Percentiles rank a stretch among this genome's conserved stretches.
Evolutionary conservation across 2,113 vertebrate species (phyloP).

Genomic region (Nymphicus hollandicus): DNA sequence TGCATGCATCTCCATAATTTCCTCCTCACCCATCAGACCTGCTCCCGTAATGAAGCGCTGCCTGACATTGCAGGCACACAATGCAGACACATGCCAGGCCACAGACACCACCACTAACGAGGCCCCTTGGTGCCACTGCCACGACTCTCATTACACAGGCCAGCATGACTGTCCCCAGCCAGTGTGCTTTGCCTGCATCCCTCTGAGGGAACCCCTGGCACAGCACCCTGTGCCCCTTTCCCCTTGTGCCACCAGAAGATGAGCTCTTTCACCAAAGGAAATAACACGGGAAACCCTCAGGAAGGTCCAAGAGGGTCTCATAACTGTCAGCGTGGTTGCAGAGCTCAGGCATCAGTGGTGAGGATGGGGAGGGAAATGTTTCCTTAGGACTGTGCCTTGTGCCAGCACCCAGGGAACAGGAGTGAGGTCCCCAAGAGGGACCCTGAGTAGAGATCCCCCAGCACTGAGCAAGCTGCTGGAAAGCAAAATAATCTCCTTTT

Average conservation of each 20-base stretch:
- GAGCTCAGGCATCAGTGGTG: background rate
- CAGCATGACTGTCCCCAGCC: background rate
- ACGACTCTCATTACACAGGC: rapidly evolving
- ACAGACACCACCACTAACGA: rapidly evolving
- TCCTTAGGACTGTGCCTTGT: background rate
- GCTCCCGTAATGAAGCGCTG: background rate
- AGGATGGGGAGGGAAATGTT: background rate
- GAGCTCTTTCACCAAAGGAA: rapidly evolving
- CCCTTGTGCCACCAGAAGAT: background rate
- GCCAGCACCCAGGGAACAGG: rapidly evolving
- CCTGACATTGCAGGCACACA: background rate
- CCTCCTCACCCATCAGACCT: background rate
- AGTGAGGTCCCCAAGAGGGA: background rate
- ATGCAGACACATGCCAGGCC: background rate
- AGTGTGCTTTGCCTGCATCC: background rate
- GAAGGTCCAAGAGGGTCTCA: background rate
- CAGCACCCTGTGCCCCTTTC: rapidly evolving
- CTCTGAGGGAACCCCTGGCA: background rate
- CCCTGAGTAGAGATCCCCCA: background rate
- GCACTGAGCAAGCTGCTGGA: rapidly evolving
- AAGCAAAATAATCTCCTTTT: background rate
- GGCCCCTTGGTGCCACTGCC: background rate
- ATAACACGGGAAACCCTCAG: background rate
- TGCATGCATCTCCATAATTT: slow-evolving; percentile 42
- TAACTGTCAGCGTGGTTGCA: background rate